Evolutionary conservation across 2,888 invertebrate genomes (phyloP).

Genomic region (Cerastoderma edule): DNA sequence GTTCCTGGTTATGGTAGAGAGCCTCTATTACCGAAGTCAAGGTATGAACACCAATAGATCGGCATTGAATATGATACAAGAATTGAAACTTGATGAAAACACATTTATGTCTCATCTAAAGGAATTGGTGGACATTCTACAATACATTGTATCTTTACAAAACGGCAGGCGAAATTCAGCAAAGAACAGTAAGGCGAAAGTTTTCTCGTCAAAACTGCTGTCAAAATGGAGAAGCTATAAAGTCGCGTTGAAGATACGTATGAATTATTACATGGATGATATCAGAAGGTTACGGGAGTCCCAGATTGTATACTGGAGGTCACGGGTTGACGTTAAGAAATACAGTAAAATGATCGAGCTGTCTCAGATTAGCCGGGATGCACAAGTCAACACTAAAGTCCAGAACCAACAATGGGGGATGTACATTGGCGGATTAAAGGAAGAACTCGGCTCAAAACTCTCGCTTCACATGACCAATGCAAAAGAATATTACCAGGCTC

Average conservation of each 20-base stretch:
- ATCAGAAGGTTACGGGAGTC: neutral
- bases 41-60: neutral
- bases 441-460: too few relatives aligned
- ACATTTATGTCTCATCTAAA: neutral
- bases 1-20: neutral
- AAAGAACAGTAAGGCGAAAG: neutral
- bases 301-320: neutral
- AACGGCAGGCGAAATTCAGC: too few relatives aligned
- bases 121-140: neutral
- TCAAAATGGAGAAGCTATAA: neutral
- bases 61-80: neutral
- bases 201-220: neutral
- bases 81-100: neutral
- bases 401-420: neutral
- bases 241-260: neutral
- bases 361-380: neutral
- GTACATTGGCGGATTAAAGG: neutral
- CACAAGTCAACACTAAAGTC: neutral
- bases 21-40: neutral
- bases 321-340: constrained; percentile 1
- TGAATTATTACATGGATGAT: neutral
- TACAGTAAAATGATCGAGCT: neutral
- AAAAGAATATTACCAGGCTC: too few relatives aligned
- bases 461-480: too few relatives aligned
- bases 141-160: neutral